Base-by-base conservation (phyloP, 2,113 vertebrate species). In the Craseonycteris thonglongyai region DNA sequence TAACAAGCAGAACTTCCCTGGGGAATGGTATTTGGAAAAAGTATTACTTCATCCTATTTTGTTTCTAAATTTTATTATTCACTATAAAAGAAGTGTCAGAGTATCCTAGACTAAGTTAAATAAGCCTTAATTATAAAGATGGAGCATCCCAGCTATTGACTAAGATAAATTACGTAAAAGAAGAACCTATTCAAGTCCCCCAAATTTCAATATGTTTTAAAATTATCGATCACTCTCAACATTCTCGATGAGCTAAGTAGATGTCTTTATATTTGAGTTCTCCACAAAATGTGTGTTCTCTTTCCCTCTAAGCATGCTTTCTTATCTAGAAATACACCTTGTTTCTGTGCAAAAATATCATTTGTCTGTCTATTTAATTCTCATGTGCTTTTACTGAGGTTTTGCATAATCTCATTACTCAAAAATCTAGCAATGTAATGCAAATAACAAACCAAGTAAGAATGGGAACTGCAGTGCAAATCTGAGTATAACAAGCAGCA, bases 1-100 rank as follows among this genome's bases (percentile, higher is more conserved):
- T 93, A 94, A 87, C 78, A 96, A 94, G 69, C 30, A 83, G 47
- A 89, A 87, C 26, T 86, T 95, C 93, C 83, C 59, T 91, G 38
- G 90, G 47, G 74, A 87, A 72, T 61, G 35, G 58, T 76, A 75
- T 21, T 92, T 86, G 49, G 51, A 91, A 95, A 95, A 92, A 86
- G 59, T 72, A 96, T 90, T 87, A 66, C 42, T 92, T 92, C 58
- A 83, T 89, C 4, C 22, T 91, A 78, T 93, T 89, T 94, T 86
- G 47, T 14, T 91, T 91, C n/a, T 82, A 42, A 76, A 91, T 91
- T 91, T 86, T 94, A 93, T 83, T 82, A 80, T 83, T 83, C 18
- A 19, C 83, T 82, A 74, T 71, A 74, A 59, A 78, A 21, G 65
- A 88, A 15, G 30, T 74, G 47, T 83, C 61, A 94, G 45, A 75